Conservation (phyloP, 2,797 vertebrate genomes). For the Poecilia picta region DNA sequence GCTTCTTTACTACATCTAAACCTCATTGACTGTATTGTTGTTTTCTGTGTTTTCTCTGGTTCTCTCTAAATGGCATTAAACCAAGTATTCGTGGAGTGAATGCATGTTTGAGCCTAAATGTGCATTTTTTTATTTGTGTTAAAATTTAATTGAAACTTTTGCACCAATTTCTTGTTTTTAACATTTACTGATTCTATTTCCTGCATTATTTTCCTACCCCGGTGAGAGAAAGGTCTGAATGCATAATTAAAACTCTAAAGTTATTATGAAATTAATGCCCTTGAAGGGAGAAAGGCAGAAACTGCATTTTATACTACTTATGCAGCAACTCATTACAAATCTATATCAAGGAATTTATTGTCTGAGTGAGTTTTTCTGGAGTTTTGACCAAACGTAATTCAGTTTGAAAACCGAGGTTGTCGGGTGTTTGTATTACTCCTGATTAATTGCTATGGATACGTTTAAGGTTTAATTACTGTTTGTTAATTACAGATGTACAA, state of each 20-base stretch:
- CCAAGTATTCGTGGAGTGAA: neutral
- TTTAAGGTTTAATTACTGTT: constrained; percentile 31
- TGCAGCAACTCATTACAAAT: neutral
- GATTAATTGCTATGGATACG: constrained; percentile 16
- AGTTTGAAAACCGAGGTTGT: neutral
- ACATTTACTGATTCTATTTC: neutral
- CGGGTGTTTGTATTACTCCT: neutral
- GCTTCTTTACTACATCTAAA: no score
- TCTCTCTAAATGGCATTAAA: neutral
- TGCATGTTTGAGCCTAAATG: neutral
- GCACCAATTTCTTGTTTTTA: neutral
- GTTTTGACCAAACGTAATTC: neutral
- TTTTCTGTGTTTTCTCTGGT: neutral
- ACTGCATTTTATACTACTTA: neutral
- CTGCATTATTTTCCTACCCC: neutral
- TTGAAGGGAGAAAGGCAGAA: neutral
- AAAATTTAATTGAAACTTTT: neutral
- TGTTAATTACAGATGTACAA: constrained; percentile 36
- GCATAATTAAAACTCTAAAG: neutral
- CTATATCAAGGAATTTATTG: neutral
- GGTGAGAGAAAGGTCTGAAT: neutral
- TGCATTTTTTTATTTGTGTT: neutral
- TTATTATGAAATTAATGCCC: neutral
- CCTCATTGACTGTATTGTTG: no score
- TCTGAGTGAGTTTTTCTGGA: neutral